Evolutionary conservation across 2,797 vertebrate genomes (phyloP), one percentile per base, ranked within the genome.

Genomic region (Otolemur crassicaudatus): DNA sequence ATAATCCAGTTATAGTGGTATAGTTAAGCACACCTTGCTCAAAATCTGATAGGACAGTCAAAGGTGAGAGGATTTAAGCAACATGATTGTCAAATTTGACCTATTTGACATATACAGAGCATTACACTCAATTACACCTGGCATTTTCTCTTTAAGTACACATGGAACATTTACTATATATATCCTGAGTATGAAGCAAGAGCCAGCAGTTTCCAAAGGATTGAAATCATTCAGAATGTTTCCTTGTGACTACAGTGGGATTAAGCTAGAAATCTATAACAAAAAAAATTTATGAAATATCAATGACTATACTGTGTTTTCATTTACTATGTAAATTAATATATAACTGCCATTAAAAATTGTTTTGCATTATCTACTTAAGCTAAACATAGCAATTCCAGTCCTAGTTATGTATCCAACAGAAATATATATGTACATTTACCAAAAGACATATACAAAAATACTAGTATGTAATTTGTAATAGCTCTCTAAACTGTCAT

Each of bases 351-450:
- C 46, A 72, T 91, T 87, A 85, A 88, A 88, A 65, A 46, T 91
- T 84, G 43, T 40, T 87, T 84, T 91, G 60, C 0, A 16, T 0
- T 91, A 60, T 93, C 23, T 80, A 23, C 43, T 37, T 80, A 73
- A 8, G 60, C 7, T 67, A 67, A 67, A 14, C 46, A 25, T 69
- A 73, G 40, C n/a, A 83, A 6, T 87, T 91, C 65, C 60, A 8
- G 31, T 67, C 65, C 7, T n/a, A 19, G n/a, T 23, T 82, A 29
- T 72, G 29, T 75, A 77, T n/a, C 75, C 76, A 90, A 27, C 27
- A 87, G 87, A 96, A 91, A 53, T 87, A 34, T 14, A 31, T 63
- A 37, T 77, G 22, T 73, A 63, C 72, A 58, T 82, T 95, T 93
- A 79, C 65, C 27, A 87, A 81, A 67, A 84, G 83, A 63, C 9